phyloP scores from a whole-genome alignment of 2,797 vertebrate species.

The Buphagus erythrorhynchus region DNA sequence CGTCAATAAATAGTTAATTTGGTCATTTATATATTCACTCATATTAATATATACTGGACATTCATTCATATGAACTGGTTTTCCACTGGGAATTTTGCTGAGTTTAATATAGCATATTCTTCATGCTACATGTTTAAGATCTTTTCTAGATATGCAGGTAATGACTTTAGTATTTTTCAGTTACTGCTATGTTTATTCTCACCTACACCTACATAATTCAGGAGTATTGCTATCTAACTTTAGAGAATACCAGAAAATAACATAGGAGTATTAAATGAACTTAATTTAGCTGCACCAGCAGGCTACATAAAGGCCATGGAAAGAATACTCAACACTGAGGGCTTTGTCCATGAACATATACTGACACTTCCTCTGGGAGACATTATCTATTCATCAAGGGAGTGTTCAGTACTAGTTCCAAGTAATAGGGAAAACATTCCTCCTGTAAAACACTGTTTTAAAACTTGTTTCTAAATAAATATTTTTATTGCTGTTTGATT shows the following conservation, averaged over 20 bases:
- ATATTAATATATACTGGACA: no score
- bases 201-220: not conserved
- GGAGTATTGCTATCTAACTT: not conserved
- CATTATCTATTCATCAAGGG: not conserved
- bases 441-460: not conserved
- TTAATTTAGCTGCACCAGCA: not conserved
- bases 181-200: not conserved
- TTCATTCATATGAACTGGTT: not conserved
- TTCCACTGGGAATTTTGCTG: not conserved
- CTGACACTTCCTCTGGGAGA: not conserved
- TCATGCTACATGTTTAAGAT: not conserved
- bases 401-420: not conserved
- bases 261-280: not conserved
- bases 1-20: not conserved
- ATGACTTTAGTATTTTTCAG: not conserved
- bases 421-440: not conserved
- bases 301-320: not conserved
- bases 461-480: not conserved
- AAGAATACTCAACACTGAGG: not conserved
- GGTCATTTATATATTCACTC: no score
- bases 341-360: not conserved
- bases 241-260: not conserved
- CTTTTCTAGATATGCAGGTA: not conserved
- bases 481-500: not conserved
- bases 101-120: not conserved